Conservation (phyloP, 2,888 invertebrate genomes). For the Cenopis cana region DNA sequence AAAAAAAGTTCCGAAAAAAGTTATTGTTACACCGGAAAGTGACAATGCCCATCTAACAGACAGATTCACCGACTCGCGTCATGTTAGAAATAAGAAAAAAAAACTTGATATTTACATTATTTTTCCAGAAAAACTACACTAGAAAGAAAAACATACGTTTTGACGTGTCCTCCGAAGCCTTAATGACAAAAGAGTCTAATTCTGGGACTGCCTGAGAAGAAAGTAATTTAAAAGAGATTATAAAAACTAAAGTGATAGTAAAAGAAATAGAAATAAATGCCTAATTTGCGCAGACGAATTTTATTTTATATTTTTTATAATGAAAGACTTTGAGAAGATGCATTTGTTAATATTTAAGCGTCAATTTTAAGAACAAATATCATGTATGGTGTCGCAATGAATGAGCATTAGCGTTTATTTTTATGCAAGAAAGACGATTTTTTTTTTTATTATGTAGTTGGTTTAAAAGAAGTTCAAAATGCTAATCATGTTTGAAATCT, state of each 20-base stretch:
- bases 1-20: too few relatives aligned
- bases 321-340: neutral
- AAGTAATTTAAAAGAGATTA: conserved; percentile 46
- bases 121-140: conserved; percentile 70
- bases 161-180: conserved; percentile 75
- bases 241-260: conserved; percentile 48
- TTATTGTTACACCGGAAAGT: too few relatives aligned
- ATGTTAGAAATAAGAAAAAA: neutral
- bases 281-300: conserved; percentile 34
- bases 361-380: neutral
- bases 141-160: conserved; percentile 80
- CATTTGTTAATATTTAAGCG: neutral
- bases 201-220: conserved; percentile 60
- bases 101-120: conserved; percentile 19
- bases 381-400: neutral
- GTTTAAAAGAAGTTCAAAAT: neutral
- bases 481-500: neutral
- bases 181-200: conserved; percentile 66
- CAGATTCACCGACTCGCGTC: too few relatives aligned
- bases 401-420: neutral
- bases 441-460: neutral
- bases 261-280: conserved; percentile 53
- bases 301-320: conserved; percentile 4
- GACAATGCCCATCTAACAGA: too few relatives aligned
- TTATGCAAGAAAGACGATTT: conserved; percentile 4